Base-by-base conservation (phyloP, 2,797 vertebrate genomes). In the Ctenochaetus hawaiiensis region DNA sequence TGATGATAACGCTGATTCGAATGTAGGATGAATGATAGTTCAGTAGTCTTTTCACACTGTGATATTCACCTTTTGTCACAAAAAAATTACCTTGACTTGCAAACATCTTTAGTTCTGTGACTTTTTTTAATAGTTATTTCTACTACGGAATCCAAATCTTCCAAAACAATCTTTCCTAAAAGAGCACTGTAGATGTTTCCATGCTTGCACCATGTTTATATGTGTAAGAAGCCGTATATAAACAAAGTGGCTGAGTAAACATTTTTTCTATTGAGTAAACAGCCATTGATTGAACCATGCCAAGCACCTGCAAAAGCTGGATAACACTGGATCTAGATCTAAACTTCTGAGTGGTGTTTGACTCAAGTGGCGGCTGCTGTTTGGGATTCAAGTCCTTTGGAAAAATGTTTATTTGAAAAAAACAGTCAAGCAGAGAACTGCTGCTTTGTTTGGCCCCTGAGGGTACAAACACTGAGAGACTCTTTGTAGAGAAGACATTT, bases 371-470 rank as follows among this genome's bases (percentile, higher is more conserved):
- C 60, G 79, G 93, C 92, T 94, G 92, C 89, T 91, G 92, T 92
- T 93, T 92, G 86, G 82, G 86, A 93, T 91, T 91, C 80, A 84
- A 83, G 89, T 93, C 86, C 91, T 92, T 87, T 90, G 87, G 84
- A 91, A 91, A 91, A 88, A 87, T 89, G 89, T 93, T 93, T 93
- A 93, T 93, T 93, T 91, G 67, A 83, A 81, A 79, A 83, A 84
- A 80, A 86, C 62, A 84, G 75, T 76, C 37, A 88, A 84, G 84
- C 82, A 81, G 77, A 80, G 81, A 88, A 82, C 75, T 70, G 83
- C 81, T 80, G 82, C 84, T 91, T 84, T 83, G 85, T 84, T 83
- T 86, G 86, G 72, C 72, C 85, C 65, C 71, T 58, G 56, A 74
- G 84, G 86, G 73, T 65, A 77, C 80, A 88, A 81, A 89, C 81